Evolutionary conservation across 2,888 invertebrate species (phyloP), one percentile per base, ranked within the genome.

Genomic region (Caenorhabditis afra): DNA sequence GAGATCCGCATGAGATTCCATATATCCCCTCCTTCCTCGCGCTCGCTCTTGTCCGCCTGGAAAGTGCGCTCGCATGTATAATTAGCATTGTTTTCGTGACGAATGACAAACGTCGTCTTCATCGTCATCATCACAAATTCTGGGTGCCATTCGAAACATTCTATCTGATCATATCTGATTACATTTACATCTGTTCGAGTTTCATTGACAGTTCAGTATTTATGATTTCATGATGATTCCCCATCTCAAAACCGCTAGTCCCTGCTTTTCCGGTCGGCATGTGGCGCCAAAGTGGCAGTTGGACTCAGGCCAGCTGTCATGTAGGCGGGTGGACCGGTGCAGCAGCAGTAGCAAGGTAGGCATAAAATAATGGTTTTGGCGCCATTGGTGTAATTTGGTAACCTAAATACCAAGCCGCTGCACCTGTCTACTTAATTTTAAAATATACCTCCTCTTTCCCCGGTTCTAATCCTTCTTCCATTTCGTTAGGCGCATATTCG

Each of bases 31-130:
- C 37, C 55, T 22, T 39, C 45, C 11, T 22, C 55, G 3, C 20
- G 16, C 23, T 4, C 52, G 20, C 55, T 66, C 29, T 20, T 50
- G 52, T 64, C 7, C 29, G 41, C 41, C 41, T 55, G 47, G 45
- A 66, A 57, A 57, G 66, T 45, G 59, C 47, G 68, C 59, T 58
- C 52, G 61, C 53, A 70, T 70, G 61, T 47, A 53, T 62, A 70
- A 70, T 70, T 62, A 61, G 57, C 57, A 71, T 64, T 71, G 71
- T 71, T 71, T 71, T 71, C 71, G 64, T 64, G 71, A 57, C 71
- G 39, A 47, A 29, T 71, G 64, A 70, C 58, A 61, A 45, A 61
- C 29, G 53, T 44, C 61, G 12, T 50, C 59, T 45, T 59, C 59
- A 20, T 12, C 29, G 53, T 44, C 61, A 11, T 50, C 59, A 59